These are phyloP conservation scores for Macrophya alboannulata DNA, from an alignment of 2,888 invertebrate genomes.

Conservation along the genomic window DNA sequence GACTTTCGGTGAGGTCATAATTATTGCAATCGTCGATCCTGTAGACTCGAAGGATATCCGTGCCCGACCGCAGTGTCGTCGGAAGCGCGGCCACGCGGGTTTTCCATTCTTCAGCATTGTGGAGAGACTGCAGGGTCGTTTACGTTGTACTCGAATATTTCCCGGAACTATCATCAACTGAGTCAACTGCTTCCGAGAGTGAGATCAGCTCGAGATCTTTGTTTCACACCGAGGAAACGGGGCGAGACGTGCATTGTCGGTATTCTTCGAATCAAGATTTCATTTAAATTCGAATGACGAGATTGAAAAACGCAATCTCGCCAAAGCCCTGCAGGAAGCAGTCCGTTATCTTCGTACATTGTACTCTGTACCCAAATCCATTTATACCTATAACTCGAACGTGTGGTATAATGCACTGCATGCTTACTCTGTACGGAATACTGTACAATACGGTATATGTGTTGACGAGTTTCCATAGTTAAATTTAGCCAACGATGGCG, in stretches of 20 bases:
- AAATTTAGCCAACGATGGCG: constrained; percentile 35
- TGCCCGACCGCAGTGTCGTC: background rate
- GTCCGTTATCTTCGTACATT: constrained; percentile 19
- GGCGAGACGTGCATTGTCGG: background rate
- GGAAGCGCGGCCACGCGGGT: background rate
- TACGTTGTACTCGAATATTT: background rate
- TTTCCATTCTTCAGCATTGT: background rate
- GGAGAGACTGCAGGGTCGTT: background rate
- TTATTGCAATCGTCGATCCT: background rate
- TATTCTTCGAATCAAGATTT: background rate
- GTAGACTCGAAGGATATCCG: background rate
- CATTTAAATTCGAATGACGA: background rate
- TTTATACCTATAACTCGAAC: background rate
- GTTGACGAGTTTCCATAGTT: background rate
- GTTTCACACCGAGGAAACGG: background rate
- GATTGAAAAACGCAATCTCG: background rate
- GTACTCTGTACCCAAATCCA: background rate
- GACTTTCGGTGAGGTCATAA: background rate
- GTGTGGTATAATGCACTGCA: background rate
- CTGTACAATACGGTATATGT: background rate
- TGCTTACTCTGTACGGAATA: background rate
- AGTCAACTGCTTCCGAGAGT: background rate
- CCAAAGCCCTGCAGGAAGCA: background rate
- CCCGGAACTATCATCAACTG: background rate
- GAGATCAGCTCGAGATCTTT: background rate